Conservation (phyloP, 2,113 vertebrate species). For the Calcarius ornatus region DNA sequence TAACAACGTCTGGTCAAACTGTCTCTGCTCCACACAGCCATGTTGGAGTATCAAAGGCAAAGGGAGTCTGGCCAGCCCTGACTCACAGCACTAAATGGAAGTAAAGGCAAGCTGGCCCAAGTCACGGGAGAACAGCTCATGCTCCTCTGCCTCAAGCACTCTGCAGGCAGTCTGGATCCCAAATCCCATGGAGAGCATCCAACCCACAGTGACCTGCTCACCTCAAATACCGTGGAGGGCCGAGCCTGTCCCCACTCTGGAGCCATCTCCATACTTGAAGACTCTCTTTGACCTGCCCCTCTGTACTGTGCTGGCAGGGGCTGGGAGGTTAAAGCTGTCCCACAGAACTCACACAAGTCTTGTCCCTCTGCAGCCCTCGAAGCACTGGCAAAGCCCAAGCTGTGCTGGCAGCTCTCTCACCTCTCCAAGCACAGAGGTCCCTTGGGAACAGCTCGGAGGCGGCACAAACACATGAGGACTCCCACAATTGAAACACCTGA, state of each 20-base stretch:
- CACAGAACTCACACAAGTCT: neutral
- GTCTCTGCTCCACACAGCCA: neutral
- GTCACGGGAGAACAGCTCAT: neutral
- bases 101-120: slow-evolving; percentile 2
- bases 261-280: neutral
- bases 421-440: neutral
- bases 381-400: neutral
- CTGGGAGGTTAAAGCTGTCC: neutral
- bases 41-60: neutral
- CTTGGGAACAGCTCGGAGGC: neutral
- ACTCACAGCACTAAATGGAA: neutral
- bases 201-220: neutral
- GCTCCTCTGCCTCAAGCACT: neutral
- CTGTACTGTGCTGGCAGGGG: neutral
- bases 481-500: neutral
- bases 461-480: neutral
- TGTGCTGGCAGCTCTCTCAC: neutral
- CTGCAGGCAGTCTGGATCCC: neutral
- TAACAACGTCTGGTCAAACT: neutral
- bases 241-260: neutral
- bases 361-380: neutral
- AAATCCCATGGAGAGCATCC: neutral
- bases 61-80: slow-evolving; percentile 3
- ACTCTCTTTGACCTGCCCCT: neutral
- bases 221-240: neutral